Evolutionary conservation across 1,140 invertebrate species (phyloP), one percentile per base, ranked within the genome.

Genomic region (Lerema accius): DNA sequence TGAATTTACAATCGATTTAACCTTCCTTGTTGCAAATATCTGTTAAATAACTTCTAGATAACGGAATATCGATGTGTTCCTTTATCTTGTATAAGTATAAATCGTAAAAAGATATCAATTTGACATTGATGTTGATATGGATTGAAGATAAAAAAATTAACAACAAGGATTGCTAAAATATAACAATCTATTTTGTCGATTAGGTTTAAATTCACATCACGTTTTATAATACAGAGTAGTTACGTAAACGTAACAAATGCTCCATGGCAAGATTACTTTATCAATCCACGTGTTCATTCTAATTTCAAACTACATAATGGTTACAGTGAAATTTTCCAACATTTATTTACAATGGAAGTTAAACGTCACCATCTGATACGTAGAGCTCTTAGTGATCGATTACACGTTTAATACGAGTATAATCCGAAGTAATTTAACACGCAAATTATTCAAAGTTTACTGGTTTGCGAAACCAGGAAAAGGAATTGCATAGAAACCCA

Each of bases 401-500:
- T n/a, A n/a, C n/a, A n/a, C n/a, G n/a, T n/a, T n/a, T n/a, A n/a
- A n/a, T n/a, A n/a, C n/a, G n/a, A n/a, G n/a, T n/a, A n/a, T n/a
- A n/a, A n/a, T 32, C 7, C 32, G 7, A 50, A 28, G 16, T 66
- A 45, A 61, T 37, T 53, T 9, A 60, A 49, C 61, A 40, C 58
- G 53, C 59, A 66, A 61, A 66, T 61, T 35, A 45, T 56, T 61
- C 50, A 48, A 61, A 49, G 46, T 66, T 66, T 28, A 49, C 49
- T 42, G 23, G 28, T 66, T 74, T 76, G 60, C 67, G 70, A 76
- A 73, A 78, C 73, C 37, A 69, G 75, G 73, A 82, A 78, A 67
- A 75, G 75, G 73, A 79, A 78, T 73, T 72, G 69, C 72, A 65
- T 62, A 64, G 45, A 62, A 51, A 63, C 51, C 55, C 53, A 59